phyloP scores from a whole-genome alignment of 1,140 invertebrate genomes.

The Camponotus vicinus region DNA sequence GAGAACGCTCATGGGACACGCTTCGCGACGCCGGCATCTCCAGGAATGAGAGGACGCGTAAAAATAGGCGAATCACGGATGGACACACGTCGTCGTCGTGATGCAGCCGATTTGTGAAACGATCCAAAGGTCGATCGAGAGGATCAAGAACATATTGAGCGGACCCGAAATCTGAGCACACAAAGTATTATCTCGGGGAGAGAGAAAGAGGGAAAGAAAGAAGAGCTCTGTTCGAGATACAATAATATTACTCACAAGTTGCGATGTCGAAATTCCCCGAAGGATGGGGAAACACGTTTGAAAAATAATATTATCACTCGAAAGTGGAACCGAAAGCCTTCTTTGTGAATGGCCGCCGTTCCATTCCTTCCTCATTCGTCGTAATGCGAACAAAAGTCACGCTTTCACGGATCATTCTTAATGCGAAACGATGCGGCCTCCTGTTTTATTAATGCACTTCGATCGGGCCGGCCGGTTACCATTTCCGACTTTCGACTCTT shows the following conservation, averaged over 20 bases:
- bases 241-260: not conserved
- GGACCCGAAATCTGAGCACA: not conserved
- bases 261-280: constrained; percentile 12
- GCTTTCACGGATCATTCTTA: constrained; percentile 71
- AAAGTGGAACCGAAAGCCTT: not conserved
- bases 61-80: constrained; percentile 61
- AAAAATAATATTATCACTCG: constrained; percentile 16
- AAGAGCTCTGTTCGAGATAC: not conserved
- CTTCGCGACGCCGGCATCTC: not conserved
- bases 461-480: not conserved
- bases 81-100: not conserved
- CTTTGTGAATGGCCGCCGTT: constrained; percentile 45
- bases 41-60: constrained; percentile 60
- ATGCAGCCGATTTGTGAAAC: constrained; percentile 10
- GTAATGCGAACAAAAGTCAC: constrained; percentile 76
- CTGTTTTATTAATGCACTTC: constrained; percentile 67
- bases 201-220: no score
- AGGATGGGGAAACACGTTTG: not conserved
- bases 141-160: not conserved
- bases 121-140: not conserved
- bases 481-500: constrained; percentile 47
- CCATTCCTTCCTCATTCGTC: constrained; percentile 69
- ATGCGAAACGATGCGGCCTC: constrained; percentile 51
- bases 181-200: no score
- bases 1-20: constrained; percentile 33